Base-by-base conservation (phyloP, 2,888 invertebrate species). In the Scelioninae gen. 1 region DNA sequence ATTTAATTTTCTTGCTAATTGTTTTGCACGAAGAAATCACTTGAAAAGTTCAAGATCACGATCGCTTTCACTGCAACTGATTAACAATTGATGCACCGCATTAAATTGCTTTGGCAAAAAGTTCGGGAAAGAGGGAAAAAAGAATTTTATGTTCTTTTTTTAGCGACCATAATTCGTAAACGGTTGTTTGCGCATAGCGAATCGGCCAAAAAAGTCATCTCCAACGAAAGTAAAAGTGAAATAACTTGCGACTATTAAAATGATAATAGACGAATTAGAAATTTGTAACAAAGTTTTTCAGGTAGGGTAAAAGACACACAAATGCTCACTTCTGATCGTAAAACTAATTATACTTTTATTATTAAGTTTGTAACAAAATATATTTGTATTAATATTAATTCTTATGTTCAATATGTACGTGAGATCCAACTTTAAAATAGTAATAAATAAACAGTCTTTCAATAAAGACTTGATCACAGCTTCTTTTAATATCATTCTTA, bases 1-100 rank as follows among this genome's bases (percentile, higher is more conserved):
- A 74, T 74, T 78, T 75, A 74, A 68, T 78, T 78, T 82, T 81
- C 63, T 82, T 82, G 68, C 13, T 74, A 82, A 78, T 82, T 78
- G 62, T 78, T 77, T 74, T 66, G 23, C 7, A 43, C 66, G 47
- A 77, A 66, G 82, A 82, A 78, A 78, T 63, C 43, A 76, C 1
- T 62, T 29, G 62, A 60, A 68, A 77, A 82, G 68, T 72, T 82
- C 82, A 82, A 82, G 82, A 82, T 74, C 74, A 82, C 29, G 68
- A 74, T 77, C 63, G 68, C 82, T 82, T 82, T 82, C 82, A 77
- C 82, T 82, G 77, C 60, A 66, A 62, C 62, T 10, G 63, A 82
- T 72, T 55, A 49, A 60, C 51, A 62, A 29, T 82, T 34, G 77
- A 77, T 82, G 82, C 77, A 72, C 72, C 23, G 10, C 31, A 9